These are phyloP conservation scores for Calcarius ornatus DNA, from an alignment of 2,113 vertebrate species.

Conservation along the genomic window DNA sequence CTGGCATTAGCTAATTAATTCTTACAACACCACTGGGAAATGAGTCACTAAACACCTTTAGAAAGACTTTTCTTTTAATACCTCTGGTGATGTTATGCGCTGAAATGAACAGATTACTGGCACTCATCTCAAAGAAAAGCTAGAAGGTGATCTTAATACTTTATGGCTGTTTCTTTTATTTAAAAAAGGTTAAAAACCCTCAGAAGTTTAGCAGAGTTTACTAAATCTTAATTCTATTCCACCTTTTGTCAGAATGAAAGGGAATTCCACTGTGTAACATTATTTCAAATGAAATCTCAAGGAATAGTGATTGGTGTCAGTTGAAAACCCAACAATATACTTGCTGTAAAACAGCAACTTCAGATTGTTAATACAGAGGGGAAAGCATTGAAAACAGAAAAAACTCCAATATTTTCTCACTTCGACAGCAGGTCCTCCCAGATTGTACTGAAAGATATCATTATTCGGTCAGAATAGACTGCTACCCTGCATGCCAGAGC, in stretches of 20 bases:
- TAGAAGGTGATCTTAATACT: background rate
- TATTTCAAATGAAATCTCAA: background rate
- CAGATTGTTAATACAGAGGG: background rate
- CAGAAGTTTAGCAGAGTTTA: background rate
- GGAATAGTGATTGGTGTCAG: background rate
- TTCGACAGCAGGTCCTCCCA: background rate
- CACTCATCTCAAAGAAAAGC: background rate
- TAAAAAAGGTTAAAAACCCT: background rate
- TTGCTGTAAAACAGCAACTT: background rate
- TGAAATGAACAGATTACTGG: background rate
- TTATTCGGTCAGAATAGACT: background rate
- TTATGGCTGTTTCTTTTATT: background rate
- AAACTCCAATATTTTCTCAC: background rate
- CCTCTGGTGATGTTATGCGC: background rate
- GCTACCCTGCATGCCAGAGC: background rate
- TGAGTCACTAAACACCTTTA: slow-evolving; percentile 21
- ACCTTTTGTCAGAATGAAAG: background rate
- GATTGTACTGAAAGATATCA: background rate
- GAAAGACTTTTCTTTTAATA: background rate
- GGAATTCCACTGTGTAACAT: fast-evolving
- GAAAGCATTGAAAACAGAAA: background rate
- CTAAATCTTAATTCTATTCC: background rate
- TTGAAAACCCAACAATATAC: background rate
- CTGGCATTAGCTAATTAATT: slow-evolving; percentile 13
- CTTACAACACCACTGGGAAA: background rate